These are phyloP conservation scores for Siphlonurus alternatus DNA, from an alignment of 2,888 invertebrate genomes.

Conservation along the genomic window DNA sequence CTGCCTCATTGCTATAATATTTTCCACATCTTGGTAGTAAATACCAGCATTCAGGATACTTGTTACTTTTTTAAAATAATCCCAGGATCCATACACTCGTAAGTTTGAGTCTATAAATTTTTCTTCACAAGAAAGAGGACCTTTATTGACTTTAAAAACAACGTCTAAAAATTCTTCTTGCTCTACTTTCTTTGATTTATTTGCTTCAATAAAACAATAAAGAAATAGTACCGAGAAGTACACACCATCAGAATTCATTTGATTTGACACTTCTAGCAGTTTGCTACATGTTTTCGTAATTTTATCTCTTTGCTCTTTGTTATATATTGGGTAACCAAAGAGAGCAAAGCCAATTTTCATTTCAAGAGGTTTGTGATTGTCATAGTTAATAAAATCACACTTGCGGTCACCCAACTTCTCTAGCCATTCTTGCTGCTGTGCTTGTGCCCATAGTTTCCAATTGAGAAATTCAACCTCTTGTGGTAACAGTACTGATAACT, in stretches of 20 bases:
- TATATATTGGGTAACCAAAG: not conserved
- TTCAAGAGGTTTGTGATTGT: not conserved
- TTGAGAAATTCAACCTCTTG: too few relatives aligned
- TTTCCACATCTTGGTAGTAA: not conserved
- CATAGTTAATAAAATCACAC: not conserved
- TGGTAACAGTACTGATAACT: too few relatives aligned
- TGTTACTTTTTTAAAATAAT: not conserved
- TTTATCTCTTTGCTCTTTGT: not conserved
- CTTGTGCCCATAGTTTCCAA: too few relatives aligned
- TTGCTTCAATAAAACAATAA: not conserved
- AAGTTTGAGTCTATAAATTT: not conserved
- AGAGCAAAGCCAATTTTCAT: not conserved
- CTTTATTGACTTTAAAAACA: not conserved
- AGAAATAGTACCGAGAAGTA: not conserved
- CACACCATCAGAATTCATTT: not conserved
- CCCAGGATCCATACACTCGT: not conserved
- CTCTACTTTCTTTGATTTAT: not conserved
- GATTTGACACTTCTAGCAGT: not conserved
- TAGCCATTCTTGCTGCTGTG: not conserved
- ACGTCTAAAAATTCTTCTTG: not conserved
- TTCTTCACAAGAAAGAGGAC: not conserved
- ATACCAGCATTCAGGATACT: not conserved
- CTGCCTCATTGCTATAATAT: not conserved
- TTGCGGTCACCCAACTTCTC: not conserved
- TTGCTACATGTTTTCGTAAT: not conserved